Evolutionary conservation across 2,113 vertebrate genomes (phyloP).

Genomic region (Polyodon spathula): DNA sequence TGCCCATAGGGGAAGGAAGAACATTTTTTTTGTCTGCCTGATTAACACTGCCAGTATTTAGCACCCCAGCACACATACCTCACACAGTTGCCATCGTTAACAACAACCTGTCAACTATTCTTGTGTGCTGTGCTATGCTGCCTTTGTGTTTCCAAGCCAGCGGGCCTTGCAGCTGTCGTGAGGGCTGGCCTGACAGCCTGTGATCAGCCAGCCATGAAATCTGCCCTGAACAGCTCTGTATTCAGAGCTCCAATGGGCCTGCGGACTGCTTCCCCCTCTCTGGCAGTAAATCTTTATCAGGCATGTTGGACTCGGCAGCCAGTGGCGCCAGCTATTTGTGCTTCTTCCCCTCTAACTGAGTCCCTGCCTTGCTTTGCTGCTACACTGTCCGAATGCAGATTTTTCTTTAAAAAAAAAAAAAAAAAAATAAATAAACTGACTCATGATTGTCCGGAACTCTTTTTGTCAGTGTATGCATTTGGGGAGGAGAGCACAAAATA

Average conservation of each 20-base stretch:
- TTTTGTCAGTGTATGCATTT: too few species aligned
- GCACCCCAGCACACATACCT: slow-evolving; percentile 51
- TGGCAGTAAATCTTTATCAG: slow-evolving; percentile 68
- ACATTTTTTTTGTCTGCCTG: slow-evolving; percentile 9
- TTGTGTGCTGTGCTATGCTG: slow-evolving; percentile 51
- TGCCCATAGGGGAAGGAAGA: slow-evolving; percentile 3
- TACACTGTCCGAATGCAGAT: slow-evolving; percentile 1
- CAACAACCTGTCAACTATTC: slow-evolving; percentile 68
- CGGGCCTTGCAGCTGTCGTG: slow-evolving; percentile 75
- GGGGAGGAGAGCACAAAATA: too few species aligned
- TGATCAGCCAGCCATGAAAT: slow-evolving; percentile 67
- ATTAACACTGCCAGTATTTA: slow-evolving; percentile 37
- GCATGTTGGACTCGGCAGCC: slow-evolving; percentile 54
- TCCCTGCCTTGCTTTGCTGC: neutral
- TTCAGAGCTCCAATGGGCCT: slow-evolving; percentile 64
- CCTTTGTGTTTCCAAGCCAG: slow-evolving; percentile 57
- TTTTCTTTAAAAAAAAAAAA: neutral
- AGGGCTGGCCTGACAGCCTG: slow-evolving; percentile 64
- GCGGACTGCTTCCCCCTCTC: slow-evolving; percentile 57
- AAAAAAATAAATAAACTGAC: too few species aligned
- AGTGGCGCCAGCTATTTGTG: slow-evolving; percentile 64
- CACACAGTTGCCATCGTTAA: slow-evolving; percentile 68
- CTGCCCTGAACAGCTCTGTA: slow-evolving; percentile 58
- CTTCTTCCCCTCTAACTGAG: slow-evolving; percentile 21
- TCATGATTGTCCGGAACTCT: too few species aligned